Evolutionary conservation across 2,113 vertebrate genomes (phyloP).

Genomic region (Percina caprodes): DNA sequence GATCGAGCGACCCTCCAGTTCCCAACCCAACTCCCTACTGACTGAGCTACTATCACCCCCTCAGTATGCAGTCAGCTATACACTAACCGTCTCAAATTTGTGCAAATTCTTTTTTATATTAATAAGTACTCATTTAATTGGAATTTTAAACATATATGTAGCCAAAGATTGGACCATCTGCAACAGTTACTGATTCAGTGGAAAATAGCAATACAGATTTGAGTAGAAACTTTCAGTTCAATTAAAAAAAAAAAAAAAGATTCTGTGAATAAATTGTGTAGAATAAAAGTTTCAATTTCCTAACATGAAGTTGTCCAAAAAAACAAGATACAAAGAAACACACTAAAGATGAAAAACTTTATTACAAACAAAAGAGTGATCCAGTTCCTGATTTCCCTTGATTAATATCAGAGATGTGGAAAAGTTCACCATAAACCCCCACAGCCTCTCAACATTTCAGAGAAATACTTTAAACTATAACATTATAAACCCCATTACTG

Average conservation of each 20-base stretch:
- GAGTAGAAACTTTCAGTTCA: neutral
- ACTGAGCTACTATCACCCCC: too few relatives aligned
- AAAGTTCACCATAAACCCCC: neutral
- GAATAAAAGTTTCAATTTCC: neutral
- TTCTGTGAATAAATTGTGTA: neutral
- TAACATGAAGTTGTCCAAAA: neutral
- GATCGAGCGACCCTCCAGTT: too few relatives aligned
- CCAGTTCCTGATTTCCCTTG: conserved; percentile 39
- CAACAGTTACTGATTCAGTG: neutral
- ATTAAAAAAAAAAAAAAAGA: neutral
- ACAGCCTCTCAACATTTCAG: conserved; percentile 27
- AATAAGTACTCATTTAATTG: neutral
- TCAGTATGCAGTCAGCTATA: neutral
- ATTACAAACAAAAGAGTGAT: conserved; percentile 63
- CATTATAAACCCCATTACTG: conserved; percentile 16
- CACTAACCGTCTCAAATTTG: neutral
- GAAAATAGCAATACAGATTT: neutral
- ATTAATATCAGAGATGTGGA: conserved; percentile 21
- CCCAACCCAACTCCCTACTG: too few relatives aligned
- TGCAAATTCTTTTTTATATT: neutral
- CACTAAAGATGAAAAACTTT: conserved; percentile 57
- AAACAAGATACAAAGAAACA: neutral
- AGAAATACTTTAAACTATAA: conserved; percentile 1
- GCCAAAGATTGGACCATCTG: neutral
- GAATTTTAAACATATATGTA: neutral